Percentiles rank a stretch among this genome's conserved stretches.
Evolutionary conservation across 2,113 vertebrate genomes (phyloP).

Genomic region (Myrmecobius fasciatus): DNA sequence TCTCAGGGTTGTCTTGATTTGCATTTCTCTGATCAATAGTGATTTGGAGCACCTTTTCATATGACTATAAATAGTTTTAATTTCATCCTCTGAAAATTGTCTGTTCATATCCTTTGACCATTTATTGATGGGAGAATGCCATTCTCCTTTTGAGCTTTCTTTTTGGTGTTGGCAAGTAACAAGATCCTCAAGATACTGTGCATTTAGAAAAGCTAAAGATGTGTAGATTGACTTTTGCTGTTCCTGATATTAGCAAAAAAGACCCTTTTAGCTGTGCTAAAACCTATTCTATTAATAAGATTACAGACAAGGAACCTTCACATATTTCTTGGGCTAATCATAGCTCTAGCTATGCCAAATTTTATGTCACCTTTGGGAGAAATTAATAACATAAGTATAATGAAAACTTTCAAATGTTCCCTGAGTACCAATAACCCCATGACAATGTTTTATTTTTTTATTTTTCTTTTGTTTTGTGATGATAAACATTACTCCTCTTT

Average conservation of each 20-base stretch:
- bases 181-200: not conserved
- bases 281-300: not conserved
- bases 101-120: no score
- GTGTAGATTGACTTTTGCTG: not conserved
- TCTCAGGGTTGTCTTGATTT: no score
- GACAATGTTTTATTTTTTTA: not conserved
- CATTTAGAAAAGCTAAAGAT: not conserved
- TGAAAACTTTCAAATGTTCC: not conserved
- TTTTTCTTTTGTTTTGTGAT: not conserved
- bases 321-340: not conserved
- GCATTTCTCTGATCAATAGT: no score
- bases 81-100: no score
- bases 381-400: not conserved
- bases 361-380: not conserved
- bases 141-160: not conserved
- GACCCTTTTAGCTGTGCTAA: not conserved
- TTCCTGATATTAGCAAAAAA: not conserved
- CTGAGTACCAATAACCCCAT: not conserved
- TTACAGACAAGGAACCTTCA: not conserved
- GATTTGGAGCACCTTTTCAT: no score
- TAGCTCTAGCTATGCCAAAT: not conserved
- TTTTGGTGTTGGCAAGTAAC: not conserved
- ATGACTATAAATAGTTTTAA: no score
- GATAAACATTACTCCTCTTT: not conserved
- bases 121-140: no score